Percentiles rank a stretch among this genome's conserved stretches.
These are phyloP conservation scores for Drosophila nr. perissopoda DNA, from an alignment of 2,888 invertebrate species.

Conservation along the genomic window DNA sequence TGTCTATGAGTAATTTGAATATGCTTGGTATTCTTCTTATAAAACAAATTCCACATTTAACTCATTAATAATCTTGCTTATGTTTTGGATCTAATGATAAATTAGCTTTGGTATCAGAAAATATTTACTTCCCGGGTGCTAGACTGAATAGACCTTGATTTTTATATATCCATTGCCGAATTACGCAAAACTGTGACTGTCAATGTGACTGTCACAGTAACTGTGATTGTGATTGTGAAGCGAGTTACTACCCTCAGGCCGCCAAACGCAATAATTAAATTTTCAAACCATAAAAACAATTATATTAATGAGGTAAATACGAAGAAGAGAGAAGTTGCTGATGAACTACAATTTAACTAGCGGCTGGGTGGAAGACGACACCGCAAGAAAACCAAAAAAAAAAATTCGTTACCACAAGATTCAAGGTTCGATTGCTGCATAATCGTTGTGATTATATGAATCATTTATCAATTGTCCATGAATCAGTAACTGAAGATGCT, in stretches of 20 bases:
- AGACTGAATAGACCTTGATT: conserved; percentile 28
- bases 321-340: conserved; percentile 19
- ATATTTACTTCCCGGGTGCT: conserved; percentile 23
- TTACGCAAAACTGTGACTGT: conserved; percentile 46
- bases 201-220: conserved; percentile 21
- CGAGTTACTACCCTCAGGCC: conserved; percentile 55
- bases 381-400: conserved; percentile 40
- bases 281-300: conserved; percentile 72
- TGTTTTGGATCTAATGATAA: conserved; percentile 17
- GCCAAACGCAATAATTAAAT: conserved; percentile 66
- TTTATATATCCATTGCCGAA: conserved; percentile 29
- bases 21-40: conserved; percentile 9
- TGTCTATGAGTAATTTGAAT: conserved; percentile 5
- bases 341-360: conserved; percentile 45
- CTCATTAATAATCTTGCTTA: conserved; percentile 7
- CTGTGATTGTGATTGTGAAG: conserved; percentile 27
- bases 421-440: conserved; percentile 70
- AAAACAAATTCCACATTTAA: conserved; percentile 14
- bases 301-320: conserved; percentile 41
- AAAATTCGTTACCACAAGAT: conserved; percentile 55
- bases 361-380: conserved; percentile 45
- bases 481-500: conserved; percentile 28
- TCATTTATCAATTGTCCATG: conserved; percentile 61
- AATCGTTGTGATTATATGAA: conserved; percentile 72
- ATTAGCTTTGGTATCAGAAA: conserved; percentile 17